phyloP scores from a whole-genome alignment of 1,140 invertebrate species.

The Mamestra configurata region DNA sequence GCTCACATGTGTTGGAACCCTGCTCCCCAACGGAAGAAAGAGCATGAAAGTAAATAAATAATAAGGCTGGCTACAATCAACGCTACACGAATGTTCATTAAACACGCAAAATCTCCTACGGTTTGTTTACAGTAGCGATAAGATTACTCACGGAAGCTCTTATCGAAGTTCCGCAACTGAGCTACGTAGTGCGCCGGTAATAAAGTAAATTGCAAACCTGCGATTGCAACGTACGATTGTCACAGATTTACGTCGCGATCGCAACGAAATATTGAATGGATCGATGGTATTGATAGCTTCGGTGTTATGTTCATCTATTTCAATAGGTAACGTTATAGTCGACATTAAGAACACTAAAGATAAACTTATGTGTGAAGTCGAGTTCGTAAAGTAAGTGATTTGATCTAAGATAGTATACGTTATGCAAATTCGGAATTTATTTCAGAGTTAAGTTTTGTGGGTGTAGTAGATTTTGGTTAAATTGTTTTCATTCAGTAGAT shows the following conservation, averaged over 20 bases:
- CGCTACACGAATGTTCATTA: constrained; percentile 52
- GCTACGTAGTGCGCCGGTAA: constrained; percentile 29
- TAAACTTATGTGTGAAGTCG: constrained; percentile 35
- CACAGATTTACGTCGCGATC: constrained; percentile 21
- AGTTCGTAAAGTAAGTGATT: constrained; percentile 10
- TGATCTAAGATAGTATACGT: constrained; percentile 12
- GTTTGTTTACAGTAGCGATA: constrained; percentile 59
- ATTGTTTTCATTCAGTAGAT: constrained; percentile 2
- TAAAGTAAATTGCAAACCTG: constrained; percentile 28
- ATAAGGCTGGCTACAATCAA: constrained; percentile 34
- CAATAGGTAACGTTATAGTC: constrained; percentile 20
- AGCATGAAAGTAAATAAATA: constrained; percentile 39
- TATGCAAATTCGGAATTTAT: constrained; percentile 23
- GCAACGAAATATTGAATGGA: constrained; percentile 38
- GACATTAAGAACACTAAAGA: constrained; percentile 1
- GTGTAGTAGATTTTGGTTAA: constrained; percentile 10
- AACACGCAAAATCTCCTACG: constrained; percentile 64
- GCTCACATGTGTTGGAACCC: not conserved
- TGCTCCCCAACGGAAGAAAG: constrained; percentile 18
- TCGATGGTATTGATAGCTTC: constrained; percentile 30
- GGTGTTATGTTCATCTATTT: not conserved
- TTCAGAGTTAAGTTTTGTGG: not conserved
- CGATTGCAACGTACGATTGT: constrained; percentile 37
- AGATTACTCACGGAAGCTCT: constrained; percentile 30
- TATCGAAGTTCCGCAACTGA: constrained; percentile 21